Conservation (phyloP, 1,140 invertebrate genomes). For the Alviniconcha marisindica region DNA sequence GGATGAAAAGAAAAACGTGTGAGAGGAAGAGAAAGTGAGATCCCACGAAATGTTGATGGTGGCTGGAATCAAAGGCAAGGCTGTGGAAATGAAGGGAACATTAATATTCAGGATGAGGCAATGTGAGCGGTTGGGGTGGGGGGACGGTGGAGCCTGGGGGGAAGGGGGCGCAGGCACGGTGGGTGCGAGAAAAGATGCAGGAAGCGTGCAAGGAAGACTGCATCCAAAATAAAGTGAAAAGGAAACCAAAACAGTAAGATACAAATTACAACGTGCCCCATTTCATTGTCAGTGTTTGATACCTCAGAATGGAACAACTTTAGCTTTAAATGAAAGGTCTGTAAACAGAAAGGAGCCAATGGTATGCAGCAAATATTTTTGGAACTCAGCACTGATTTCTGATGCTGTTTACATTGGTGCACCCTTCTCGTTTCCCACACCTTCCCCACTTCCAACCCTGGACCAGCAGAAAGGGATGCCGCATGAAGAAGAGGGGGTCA, state of each 20-base stretch:
- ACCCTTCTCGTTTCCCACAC: neutral
- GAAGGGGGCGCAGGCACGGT: neutral
- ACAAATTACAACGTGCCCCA: too few species aligned
- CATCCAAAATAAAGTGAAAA: too few species aligned
- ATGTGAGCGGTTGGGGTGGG: neutral
- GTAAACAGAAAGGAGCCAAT: too few species aligned
- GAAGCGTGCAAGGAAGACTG: too few species aligned
- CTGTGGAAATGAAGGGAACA: neutral
- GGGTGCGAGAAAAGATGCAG: neutral
- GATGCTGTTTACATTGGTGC: too few species aligned
- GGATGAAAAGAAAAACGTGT: too few species aligned
- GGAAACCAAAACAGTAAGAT: too few species aligned
- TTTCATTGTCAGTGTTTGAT: too few species aligned
- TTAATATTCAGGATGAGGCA: neutral
- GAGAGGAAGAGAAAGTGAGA: neutral
- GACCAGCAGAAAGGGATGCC: neutral
- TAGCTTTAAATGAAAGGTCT: too few species aligned
- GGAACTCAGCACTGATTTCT: too few species aligned
- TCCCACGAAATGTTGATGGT: neutral
- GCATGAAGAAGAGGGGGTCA: neutral
- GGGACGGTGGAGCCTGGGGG: neutral
- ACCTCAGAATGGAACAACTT: too few species aligned
- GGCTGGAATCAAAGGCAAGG: conserved; percentile 2
- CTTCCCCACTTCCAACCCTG: neutral
- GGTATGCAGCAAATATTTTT: too few species aligned